Base-by-base conservation (phyloP, 2,888 invertebrate genomes). In the Folsomia manolachei region DNA sequence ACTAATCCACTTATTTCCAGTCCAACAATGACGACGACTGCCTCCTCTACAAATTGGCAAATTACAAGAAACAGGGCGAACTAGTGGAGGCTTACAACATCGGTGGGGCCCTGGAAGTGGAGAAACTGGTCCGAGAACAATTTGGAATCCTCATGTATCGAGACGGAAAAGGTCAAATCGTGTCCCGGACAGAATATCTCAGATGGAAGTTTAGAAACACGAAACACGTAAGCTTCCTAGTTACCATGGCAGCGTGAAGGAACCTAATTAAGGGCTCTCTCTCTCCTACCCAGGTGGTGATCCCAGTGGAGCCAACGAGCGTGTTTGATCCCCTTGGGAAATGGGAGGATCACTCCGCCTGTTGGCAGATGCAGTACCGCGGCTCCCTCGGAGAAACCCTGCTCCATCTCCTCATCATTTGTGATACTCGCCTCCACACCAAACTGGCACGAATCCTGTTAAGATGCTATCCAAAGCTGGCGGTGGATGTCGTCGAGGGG, bases 341-440 rank as follows among this genome's bases (percentile, higher is more conserved):
- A 82, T 94, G 94, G 94, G 87, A 87, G 76, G 94, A 95, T 83
- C 95, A 95, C 84, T 91, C 92, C 78, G 96, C 96, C 0, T 97
- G 97, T 83, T 99, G 98, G 98, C 94, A 96, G 84, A 93, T 99
- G 91, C 93, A 94, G 82, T 94, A 94, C 83, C 88, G 98, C 14
- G 98, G 98, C 0, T 94, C 95, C 0, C 86, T 98, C 0, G 98
- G 98, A 0, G 98, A 99, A 85, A 95, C 94, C 1, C 86, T 97
- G 1, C 87, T 99, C 14, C 98, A 99, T 83, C 92, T 99, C 1
- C 88, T 97, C 69, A 95, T 97, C 78, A 95, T 97, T 81, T 94
- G 96, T 83, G 95, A 96, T 83, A 95, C 95, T 0, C 91, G 93
- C 84, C 83, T 83, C 79, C 91, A 92, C 83, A 92, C 91, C 0